A percentile compares a stretch with the other conserved stretches of the same genome.
Evolutionary conservation across 1,140 invertebrate species (phyloP).

Genomic region (Muscidifurax raptorellus): DNA sequence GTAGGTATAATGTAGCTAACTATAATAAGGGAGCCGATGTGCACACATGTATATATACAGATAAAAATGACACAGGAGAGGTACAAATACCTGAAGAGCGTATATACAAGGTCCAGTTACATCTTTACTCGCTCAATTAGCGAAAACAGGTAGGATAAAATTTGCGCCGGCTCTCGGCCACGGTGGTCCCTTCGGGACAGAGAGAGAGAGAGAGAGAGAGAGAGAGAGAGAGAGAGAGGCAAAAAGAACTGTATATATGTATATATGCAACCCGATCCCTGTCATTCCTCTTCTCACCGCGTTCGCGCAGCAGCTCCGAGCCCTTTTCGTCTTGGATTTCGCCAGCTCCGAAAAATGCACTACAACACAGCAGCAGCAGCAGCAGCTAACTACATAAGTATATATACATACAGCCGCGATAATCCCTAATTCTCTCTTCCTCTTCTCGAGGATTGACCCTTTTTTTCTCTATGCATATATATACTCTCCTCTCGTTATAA

Average conservation of each 20-base stretch:
- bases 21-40: too few species aligned
- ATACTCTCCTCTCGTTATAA: too few species aligned
- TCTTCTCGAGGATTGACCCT: background rate
- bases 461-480: too few species aligned
- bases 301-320: background rate
- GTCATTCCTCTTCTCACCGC: slow-evolving; percentile 63
- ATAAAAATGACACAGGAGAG: slow-evolving; percentile 52
- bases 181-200: slow-evolving; percentile 68
- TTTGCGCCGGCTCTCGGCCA: slow-evolving; percentile 65
- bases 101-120: slow-evolving; percentile 72
- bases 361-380: too few species aligned
- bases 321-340: slow-evolving; percentile 69
- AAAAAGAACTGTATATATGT: background rate
- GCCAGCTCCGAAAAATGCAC: background rate
- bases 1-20: too few species aligned
- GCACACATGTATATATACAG: background rate
- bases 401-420: too few species aligned
- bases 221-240: too few species aligned
- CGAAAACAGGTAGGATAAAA: slow-evolving; percentile 75
- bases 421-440: background rate
- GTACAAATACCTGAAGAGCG: slow-evolving; percentile 72
- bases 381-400: background rate
- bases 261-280: slow-evolving; percentile 75
- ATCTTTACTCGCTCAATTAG: slow-evolving; percentile 76
- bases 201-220: too few species aligned